Evolutionary conservation across 2,888 invertebrate species (phyloP).

Genomic region (Tenodera sinensis): DNA sequence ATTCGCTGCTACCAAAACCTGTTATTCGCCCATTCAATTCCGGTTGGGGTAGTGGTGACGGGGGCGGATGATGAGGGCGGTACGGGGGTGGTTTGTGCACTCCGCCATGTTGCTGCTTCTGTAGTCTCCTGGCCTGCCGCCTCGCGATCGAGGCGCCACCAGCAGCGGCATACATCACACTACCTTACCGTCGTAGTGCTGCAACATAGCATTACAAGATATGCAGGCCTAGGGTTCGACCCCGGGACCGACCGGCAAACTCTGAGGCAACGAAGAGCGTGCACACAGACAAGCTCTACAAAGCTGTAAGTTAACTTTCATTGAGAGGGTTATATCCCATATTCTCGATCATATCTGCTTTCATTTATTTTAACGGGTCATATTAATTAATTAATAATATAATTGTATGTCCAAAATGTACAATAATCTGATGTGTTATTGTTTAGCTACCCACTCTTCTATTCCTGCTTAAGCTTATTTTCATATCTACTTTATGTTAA

Average conservation of each 20-base stretch:
- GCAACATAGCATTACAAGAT: background rate
- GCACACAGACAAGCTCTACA: background rate
- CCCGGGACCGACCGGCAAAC: background rate
- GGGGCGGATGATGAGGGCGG: slow-evolving; percentile 22
- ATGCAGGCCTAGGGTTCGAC: background rate
- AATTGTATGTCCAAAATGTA: too few relatives aligned
- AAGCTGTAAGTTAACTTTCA: too few relatives aligned
- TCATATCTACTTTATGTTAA: too few relatives aligned
- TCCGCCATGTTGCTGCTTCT: background rate
- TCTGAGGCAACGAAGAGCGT: background rate
- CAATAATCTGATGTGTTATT: too few relatives aligned
- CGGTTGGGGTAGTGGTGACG: slow-evolving; percentile 3
- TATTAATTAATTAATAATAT: too few relatives aligned
- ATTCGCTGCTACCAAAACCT: slow-evolving; percentile 34
- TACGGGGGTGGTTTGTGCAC: background rate
- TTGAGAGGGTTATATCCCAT: too few relatives aligned
- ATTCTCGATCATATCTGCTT: too few relatives aligned
- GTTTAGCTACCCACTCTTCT: too few relatives aligned
- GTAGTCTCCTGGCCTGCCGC: slow-evolving; percentile 60
- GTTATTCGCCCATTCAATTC: slow-evolving; percentile 36
- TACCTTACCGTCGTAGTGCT: background rate
- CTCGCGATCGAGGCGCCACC: slow-evolving; percentile 84
- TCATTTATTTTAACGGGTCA: too few relatives aligned
- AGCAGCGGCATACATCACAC: slow-evolving; percentile 79
- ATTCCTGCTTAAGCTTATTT: too few relatives aligned